Evolutionary conservation across 2,113 vertebrate species (phyloP).

Genomic region (Cygnus buccinator): DNA sequence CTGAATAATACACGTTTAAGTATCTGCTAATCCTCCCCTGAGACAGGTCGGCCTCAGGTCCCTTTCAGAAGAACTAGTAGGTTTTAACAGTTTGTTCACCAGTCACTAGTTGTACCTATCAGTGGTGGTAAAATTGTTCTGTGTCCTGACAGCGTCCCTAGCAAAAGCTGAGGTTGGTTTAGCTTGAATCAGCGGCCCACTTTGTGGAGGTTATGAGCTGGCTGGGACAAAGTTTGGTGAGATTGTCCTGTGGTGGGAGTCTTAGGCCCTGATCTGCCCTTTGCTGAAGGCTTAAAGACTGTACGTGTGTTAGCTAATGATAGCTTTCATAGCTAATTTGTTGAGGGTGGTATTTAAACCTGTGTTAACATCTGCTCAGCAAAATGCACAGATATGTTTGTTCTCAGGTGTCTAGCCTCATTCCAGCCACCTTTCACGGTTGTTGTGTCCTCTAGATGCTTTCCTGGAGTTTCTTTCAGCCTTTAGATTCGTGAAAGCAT

Average conservation of each 20-base stretch:
- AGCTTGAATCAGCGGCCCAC: neutral
- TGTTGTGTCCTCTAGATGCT: neutral
- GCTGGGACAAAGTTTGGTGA: neutral
- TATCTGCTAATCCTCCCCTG: neutral
- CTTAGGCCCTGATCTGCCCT: neutral
- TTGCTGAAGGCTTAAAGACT: neutral
- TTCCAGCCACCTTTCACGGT: neutral
- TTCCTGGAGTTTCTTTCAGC: neutral
- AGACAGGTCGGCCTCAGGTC: neutral
- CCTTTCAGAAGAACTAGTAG: neutral
- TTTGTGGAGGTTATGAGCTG: neutral
- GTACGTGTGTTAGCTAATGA: rapidly evolving
- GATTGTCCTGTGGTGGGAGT: neutral
- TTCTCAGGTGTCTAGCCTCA: neutral
- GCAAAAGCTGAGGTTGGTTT: neutral
- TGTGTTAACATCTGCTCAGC: neutral
- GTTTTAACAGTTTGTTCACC: neutral
- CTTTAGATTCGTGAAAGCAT: neutral
- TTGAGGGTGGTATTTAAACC: neutral
- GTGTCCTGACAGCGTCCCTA: neutral
- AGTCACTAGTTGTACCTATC: neutral
- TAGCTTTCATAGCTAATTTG: neutral
- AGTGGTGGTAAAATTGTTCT: neutral
- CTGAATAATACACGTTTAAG: neutral
- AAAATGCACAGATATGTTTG: neutral